Conservation (phyloP, 2,797 vertebrate genomes). For the Catamblyrhynchus diadema region DNA sequence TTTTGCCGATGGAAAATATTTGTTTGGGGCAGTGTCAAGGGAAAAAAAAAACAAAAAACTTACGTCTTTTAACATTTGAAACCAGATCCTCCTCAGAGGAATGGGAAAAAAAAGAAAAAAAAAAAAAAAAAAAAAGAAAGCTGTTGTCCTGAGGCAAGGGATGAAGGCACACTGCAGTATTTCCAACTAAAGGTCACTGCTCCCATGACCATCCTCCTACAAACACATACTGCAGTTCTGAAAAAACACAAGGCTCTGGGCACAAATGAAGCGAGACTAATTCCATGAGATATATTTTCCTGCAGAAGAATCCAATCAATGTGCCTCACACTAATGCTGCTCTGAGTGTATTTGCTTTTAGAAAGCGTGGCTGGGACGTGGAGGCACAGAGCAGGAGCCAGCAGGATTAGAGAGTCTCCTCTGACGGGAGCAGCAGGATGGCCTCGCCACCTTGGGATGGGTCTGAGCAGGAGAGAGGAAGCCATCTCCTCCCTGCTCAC, state of each 20-base stretch:
- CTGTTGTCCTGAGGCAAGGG: not conserved
- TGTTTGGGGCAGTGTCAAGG: not conserved
- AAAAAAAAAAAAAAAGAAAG: not conserved
- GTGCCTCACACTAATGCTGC: not conserved
- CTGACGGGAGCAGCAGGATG: not conserved
- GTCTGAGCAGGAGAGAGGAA: not conserved
- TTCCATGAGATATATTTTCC: not conserved
- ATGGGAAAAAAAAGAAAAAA: not conserved
- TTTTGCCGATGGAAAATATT: conserved; percentile 29
- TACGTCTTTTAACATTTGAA: conserved; percentile 2
- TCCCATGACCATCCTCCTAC: not conserved
- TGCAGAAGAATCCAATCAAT: not conserved
- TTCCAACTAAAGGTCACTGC: not conserved
- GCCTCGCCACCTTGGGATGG: not conserved
- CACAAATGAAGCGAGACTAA: not conserved
- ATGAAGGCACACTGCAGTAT: not conserved
- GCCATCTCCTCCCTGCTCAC: not conserved
- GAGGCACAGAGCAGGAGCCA: not conserved
- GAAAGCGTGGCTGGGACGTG: not conserved
- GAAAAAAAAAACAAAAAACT: not conserved
- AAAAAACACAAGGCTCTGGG: not conserved
- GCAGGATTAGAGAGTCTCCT: not conserved
- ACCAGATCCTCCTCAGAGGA: not conserved
- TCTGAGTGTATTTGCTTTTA: not conserved
- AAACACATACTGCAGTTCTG: not conserved